Conservation (phyloP, 2,888 invertebrate species). For the Suillia variegata region DNA sequence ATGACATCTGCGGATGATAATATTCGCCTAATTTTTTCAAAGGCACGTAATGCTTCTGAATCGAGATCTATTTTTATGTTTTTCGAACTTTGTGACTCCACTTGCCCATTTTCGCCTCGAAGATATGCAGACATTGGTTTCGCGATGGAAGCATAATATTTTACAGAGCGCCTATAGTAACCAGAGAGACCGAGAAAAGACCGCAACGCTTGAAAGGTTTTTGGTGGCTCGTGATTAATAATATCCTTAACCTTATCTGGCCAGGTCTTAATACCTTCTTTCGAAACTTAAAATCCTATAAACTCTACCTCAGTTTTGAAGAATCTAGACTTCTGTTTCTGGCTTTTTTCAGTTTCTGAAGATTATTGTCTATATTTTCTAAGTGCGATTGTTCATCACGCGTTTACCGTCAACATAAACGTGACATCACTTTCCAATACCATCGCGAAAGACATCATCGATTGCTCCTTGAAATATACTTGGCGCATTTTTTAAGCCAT, state of each 20-base stretch:
- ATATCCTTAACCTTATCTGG: not conserved
- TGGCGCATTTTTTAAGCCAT: constrained; percentile 19
- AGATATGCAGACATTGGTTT: constrained; percentile 24
- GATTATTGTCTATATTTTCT: constrained; percentile 22
- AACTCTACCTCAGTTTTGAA: constrained; percentile 28
- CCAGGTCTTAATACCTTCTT: constrained; percentile 24
- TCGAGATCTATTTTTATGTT: constrained; percentile 18
- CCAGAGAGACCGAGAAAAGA: constrained; percentile 19
- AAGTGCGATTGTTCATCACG: constrained; percentile 22
- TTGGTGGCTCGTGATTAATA: not conserved
- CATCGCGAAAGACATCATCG: constrained; percentile 19
- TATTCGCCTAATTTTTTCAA: constrained; percentile 19
- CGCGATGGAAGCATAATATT: constrained; percentile 23
- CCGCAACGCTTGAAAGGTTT: not conserved
- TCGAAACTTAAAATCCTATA: constrained; percentile 25
- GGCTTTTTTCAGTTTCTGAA: constrained; percentile 29
- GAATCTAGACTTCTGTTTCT: constrained; percentile 33
- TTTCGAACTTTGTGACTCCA: constrained; percentile 21
- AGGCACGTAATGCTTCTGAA: constrained; percentile 21
- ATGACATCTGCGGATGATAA: constrained; percentile 22
- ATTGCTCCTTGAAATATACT: constrained; percentile 23
- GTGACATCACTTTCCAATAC: constrained; percentile 20
- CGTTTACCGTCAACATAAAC: constrained; percentile 31
- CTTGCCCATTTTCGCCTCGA: constrained; percentile 23
- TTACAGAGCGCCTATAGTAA: constrained; percentile 25